Evolutionary conservation across 2,888 invertebrate genomes (phyloP), one percentile per base, ranked within the genome.

Genomic region (Eristalinus aeneus): DNA sequence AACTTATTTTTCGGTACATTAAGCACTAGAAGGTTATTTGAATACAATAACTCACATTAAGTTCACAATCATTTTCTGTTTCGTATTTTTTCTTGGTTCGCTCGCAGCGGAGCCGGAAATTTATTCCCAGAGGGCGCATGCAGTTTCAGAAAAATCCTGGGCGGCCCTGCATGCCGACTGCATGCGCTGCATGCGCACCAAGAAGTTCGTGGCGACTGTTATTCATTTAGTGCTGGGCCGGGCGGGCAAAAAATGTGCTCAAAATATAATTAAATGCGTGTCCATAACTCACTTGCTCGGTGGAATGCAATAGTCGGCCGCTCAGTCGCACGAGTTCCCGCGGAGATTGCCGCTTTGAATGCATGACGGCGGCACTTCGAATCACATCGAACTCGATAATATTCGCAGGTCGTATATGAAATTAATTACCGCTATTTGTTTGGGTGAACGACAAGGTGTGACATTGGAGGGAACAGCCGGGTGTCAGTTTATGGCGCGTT

Each of bases 31-130:
- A 86, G 82, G 86, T 82, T 86, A 86, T 86, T 86, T 86, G 86
- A 86, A 86, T 82, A 86, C 86, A 86, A 86, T 86, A 86, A 86
- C 86, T 86, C 86, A 86, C 86, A 86, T 86, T 86, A 86, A 82
- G 69, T 86, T 86, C 69, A 56, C 82, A 77, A 74, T 82, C 74
- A 82, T 82, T 85, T 86, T 86, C 64, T 77, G 61, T 80, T 61
- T 22, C 46, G 16, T 20, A n/a, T 31, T 32, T 20, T 34, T 34
- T 31, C 32, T 23, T 23, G 23, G 22, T 27, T 36, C n/a, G 34
- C 54, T 39, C 36, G 39, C 65, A 54, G 72, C 61, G 63, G 68
- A 73, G 67, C 73, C 64, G 46, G 27, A 68, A 73, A 73, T 68
- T 63, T 77, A 64, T 71, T 64, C 27, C 31, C 39, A 39, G 68